phyloP scores from a whole-genome alignment of 2,113 vertebrate genomes.

The Nettapus auritus region DNA sequence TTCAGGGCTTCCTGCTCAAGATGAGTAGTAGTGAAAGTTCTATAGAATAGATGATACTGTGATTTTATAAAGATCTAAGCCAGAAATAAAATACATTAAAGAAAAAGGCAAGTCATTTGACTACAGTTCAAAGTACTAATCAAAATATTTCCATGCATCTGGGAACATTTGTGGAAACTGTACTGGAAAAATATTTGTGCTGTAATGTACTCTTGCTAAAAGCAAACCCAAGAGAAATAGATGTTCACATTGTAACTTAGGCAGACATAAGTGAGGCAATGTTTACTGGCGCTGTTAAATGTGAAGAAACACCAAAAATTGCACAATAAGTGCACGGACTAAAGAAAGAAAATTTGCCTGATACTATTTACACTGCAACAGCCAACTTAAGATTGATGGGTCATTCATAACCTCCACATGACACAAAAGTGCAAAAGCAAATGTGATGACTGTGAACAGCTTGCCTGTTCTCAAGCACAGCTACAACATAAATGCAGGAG shows the following conservation, averaged over 20 bases:
- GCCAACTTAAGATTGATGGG: background rate
- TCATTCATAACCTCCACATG: background rate
- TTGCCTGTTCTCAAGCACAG: background rate
- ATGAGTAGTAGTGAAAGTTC: background rate
- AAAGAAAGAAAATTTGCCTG: constrained; percentile 46
- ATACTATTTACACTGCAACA: background rate
- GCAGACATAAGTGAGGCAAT: constrained; percentile 60
- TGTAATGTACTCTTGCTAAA: constrained; percentile 58
- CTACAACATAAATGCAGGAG: background rate
- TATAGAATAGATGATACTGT: background rate
- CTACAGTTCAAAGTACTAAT: constrained; percentile 62
- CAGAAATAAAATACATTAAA: constrained; percentile 14
- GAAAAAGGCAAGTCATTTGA: constrained; percentile 45
- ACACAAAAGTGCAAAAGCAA: background rate
- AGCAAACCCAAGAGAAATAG: constrained; percentile 63
- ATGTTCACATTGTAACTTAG: constrained; percentile 47
- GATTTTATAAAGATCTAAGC: constrained; percentile 42
- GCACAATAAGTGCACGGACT: constrained; percentile 27
- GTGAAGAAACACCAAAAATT: constrained; percentile 68
- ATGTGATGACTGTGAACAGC: background rate
- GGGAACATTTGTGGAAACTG: constrained; percentile 47
- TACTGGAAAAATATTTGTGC: constrained; percentile 66
- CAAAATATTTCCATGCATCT: constrained; percentile 53
- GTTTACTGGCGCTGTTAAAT: constrained; percentile 59
- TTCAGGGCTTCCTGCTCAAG: constrained; percentile 4